These are phyloP conservation scores for Balaeniceps rex DNA, from an alignment of 2,113 vertebrate genomes.

Conservation along the genomic window DNA sequence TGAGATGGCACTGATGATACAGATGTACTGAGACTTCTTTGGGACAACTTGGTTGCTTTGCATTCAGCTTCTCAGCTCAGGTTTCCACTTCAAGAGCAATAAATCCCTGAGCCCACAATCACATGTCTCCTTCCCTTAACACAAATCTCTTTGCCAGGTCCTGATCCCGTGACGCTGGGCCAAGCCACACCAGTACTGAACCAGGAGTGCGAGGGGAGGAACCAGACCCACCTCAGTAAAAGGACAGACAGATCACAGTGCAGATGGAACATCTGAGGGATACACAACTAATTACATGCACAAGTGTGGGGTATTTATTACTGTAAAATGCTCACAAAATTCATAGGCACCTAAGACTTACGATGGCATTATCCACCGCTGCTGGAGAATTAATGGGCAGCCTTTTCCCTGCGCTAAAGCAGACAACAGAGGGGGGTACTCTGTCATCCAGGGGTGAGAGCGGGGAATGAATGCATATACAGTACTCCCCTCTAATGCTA, in stretches of 20 bases:
- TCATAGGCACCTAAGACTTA: conserved; percentile 55
- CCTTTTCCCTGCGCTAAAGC: conserved; percentile 29
- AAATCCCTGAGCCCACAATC: not conserved
- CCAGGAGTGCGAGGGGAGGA: not conserved
- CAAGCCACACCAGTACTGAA: not conserved
- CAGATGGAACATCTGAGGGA: not conserved
- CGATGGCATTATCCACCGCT: conserved; percentile 28
- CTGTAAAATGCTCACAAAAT: conserved; percentile 44
- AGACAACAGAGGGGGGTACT: conserved; percentile 51
- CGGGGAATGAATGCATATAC: conserved; percentile 52
- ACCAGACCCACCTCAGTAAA: not conserved
- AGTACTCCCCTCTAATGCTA: conserved; percentile 66
- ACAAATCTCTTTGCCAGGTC: not conserved
- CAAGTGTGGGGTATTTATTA: conserved; percentile 53
- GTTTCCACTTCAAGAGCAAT: not conserved
- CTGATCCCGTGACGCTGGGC: not conserved
- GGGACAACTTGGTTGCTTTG: not conserved
- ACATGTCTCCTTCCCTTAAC: not conserved
- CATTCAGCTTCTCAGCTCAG: not conserved
- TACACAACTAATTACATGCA: conserved; percentile 49
- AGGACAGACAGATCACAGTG: not conserved
- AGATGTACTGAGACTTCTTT: not conserved
- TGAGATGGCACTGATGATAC: not conserved
- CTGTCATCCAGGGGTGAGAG: conserved; percentile 64
- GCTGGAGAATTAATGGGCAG: conserved; percentile 54